phyloP scores from a whole-genome alignment of 2,113 vertebrate species.

The Dipodomys ordii region DNA sequence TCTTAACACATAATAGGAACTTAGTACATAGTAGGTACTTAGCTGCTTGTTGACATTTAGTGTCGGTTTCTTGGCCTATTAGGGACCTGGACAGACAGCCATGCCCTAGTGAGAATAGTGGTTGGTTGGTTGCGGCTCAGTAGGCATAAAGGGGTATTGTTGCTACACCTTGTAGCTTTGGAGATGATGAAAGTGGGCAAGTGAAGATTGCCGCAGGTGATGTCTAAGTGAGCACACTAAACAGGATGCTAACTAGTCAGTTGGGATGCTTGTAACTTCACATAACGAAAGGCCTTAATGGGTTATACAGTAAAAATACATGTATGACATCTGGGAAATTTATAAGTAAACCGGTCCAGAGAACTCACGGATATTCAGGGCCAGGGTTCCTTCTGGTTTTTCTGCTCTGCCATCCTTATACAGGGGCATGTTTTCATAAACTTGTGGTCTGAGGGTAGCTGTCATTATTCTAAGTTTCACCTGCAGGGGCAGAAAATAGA shows the following conservation, averaged over 20 bases:
- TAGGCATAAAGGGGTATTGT: neutral
- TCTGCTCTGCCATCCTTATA: neutral
- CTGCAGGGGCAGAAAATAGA: neutral
- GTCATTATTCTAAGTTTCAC: neutral
- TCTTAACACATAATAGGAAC: no score
- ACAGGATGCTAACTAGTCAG: neutral
- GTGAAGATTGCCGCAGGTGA: no score
- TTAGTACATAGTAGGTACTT: no score
- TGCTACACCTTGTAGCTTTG: constrained; percentile 10
- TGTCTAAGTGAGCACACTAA: no score
- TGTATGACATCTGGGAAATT: neutral
- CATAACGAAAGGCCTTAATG: neutral
- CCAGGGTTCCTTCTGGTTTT: neutral
- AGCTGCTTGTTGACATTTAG: neutral
- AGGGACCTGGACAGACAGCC: neutral
- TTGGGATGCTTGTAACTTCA: neutral
- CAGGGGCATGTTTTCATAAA: neutral
- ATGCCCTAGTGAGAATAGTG: neutral
- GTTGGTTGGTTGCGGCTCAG: no score
- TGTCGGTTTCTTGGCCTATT: no score
- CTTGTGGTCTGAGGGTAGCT: neutral
- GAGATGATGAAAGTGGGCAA: neutral
- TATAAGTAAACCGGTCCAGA: no score
- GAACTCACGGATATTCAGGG: neutral
- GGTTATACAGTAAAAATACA: neutral